A percentile compares a stretch with the other conserved stretches of the same genome.
Conservation (phyloP, 2,797 vertebrate genomes). For the Halcyon chelicuti region DNA sequence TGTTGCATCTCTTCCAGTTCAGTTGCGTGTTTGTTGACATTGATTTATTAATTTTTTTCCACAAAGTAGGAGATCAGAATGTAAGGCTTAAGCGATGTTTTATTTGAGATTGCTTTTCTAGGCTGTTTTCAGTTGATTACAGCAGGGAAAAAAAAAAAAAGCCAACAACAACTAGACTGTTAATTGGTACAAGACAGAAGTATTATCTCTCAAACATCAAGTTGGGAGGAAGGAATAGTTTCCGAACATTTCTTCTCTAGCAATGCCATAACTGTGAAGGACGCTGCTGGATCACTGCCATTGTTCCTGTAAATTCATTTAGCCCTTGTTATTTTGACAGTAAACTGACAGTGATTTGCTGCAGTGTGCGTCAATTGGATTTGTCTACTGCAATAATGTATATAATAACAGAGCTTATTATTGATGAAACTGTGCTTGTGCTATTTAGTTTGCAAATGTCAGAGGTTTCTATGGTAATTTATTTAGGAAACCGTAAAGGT, state of each 20-base stretch:
- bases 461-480: constrained; percentile 80
- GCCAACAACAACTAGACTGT: not conserved
- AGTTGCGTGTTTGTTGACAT: not conserved
- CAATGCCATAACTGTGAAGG: constrained; percentile 27
- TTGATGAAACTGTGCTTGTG: constrained; percentile 76
- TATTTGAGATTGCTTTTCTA: not conserved
- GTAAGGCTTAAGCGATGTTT: not conserved
- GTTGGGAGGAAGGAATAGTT: not conserved
- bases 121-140: not conserved
- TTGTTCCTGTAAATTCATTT: constrained; percentile 69
- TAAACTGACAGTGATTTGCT: constrained; percentile 76
- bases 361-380: constrained; percentile 70
- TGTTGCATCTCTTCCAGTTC: not conserved
- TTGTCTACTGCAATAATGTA: constrained; percentile 78
- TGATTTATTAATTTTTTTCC: not conserved
- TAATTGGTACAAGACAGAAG: constrained; percentile 15
- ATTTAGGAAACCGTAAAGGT: constrained; percentile 81
- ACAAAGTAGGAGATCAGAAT: not conserved
- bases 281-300: constrained; percentile 61
- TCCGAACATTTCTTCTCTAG: constrained; percentile 28
- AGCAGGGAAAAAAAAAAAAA: not conserved
- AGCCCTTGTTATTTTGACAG: constrained; percentile 77
- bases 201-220: constrained; percentile 21
- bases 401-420: constrained; percentile 77
- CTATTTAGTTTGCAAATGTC: constrained; percentile 82